Evolutionary conservation across 2,888 invertebrate genomes (phyloP).

Genomic region (Noctua janthina): DNA sequence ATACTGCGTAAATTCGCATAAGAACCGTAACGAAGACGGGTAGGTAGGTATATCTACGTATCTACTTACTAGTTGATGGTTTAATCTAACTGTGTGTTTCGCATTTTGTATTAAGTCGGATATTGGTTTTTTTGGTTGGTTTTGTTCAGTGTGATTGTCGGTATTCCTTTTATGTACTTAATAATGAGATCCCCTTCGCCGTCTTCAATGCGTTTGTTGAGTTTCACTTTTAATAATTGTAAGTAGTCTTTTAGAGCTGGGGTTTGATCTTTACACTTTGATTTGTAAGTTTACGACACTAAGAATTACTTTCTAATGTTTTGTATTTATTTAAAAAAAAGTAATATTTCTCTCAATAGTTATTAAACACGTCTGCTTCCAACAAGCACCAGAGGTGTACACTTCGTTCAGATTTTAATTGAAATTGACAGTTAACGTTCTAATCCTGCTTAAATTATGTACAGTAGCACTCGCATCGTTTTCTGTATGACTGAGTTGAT

Average conservation of each 20-base stretch:
- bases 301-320: background rate
- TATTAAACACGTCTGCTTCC: too few relatives aligned
- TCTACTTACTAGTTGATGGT: background rate
- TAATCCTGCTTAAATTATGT: constrained; percentile 48
- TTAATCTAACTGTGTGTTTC: background rate
- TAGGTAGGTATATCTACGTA: too few relatives aligned
- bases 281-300: background rate
- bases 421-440: constrained; percentile 40
- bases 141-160: background rate
- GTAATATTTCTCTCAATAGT: too few relatives aligned
- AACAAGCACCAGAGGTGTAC: too few relatives aligned
- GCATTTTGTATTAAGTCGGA: background rate
- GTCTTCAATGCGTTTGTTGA: constrained; percentile 1
- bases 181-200: background rate
- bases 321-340: too few relatives aligned
- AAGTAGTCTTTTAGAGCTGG: background rate
- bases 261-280: background rate
- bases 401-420: constrained; percentile 25
- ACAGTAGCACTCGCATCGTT: constrained; percentile 43
- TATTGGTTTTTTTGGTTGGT: background rate
- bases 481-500: constrained; percentile 56
- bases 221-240: background rate
- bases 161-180: constrained; percentile 8
- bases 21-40: too few relatives aligned
- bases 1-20: too few relatives aligned